Conservation (phyloP, 2,797 vertebrate species). For the Poecilia velifera region DNA sequence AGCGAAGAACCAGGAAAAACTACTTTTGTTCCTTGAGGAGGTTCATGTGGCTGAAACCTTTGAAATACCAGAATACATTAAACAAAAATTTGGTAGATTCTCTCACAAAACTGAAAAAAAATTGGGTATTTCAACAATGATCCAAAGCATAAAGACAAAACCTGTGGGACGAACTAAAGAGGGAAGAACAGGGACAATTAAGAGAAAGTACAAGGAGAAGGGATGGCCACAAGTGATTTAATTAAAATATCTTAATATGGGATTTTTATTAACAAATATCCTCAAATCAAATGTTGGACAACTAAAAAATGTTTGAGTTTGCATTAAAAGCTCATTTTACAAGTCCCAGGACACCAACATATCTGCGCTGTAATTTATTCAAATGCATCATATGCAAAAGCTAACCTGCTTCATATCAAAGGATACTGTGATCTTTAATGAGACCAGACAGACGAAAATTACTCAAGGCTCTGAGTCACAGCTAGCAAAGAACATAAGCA, state of each 20-base stretch:
- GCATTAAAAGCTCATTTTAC: background rate
- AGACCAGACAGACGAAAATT: conserved; percentile 37
- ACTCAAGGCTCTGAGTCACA: conserved; percentile 31
- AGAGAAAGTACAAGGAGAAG: background rate
- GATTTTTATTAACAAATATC: background rate
- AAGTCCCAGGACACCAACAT: background rate
- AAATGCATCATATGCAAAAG: background rate
- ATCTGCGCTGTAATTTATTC: background rate
- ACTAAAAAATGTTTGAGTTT: background rate
- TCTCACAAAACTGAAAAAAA: background rate
- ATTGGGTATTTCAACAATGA: background rate
- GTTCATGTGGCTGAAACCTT: background rate
- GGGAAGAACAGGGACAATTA: background rate
- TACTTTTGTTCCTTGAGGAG: background rate
- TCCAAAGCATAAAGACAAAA: background rate
- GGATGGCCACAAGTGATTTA: background rate
- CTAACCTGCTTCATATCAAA: background rate
- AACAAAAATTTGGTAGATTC: background rate
- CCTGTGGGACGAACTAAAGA: background rate
- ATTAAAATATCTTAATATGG: background rate
- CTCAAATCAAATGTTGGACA: background rate
- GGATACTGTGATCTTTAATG: conserved; percentile 3
- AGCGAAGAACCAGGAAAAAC: background rate
- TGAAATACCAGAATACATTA: background rate
- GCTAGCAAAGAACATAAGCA: conserved; percentile 30